Base-by-base conservation (phyloP, 2,888 invertebrate species). In the Volucella inflata region DNA sequence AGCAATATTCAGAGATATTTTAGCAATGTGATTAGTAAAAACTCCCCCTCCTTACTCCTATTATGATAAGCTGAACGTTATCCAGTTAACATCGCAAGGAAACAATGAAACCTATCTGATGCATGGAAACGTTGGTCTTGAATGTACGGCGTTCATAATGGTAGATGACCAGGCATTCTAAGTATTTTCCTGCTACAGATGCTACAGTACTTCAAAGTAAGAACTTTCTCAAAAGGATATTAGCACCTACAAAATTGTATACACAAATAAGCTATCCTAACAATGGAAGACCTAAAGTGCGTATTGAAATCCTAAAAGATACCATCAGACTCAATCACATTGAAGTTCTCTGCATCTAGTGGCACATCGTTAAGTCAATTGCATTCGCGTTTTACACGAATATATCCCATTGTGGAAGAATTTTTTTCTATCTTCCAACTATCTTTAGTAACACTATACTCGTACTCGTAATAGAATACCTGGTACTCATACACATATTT, bases 311-410 rank as follows among this genome's bases (percentile, higher is more conserved):
- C 48, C 11, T 11, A 12, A 2, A 38, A 60, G 17, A 59, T 67
- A 67, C 55, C 40, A 48, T 83, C 50, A 21, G 60, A 75, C 65
- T 84, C 64, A 77, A 78, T 83, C 72, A 68, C 50, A 64, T 53
- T 75, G 53, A 70, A 59, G 64, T 46, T 78, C 51, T 59, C 40
- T 67, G 42, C 42, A 65, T 70, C 59, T 51, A 65, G 64, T 64
- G 62, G 64, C 62, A 68, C 68, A 83, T 83, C 64, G 78, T 84
- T 84, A 79, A 78, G 78, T 84, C 84, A 79, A 84, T 79, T 75
- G 75, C 68, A 74, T 64, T 79, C 51, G 38, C 21, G 10, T 51
- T 14, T 38, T 30, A 9, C 11, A 36, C 14, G 50, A 48, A 68
- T 59, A 57, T 72, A 59, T 78, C 30, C 78, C 50, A 68, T 78